Evolutionary conservation across 2,888 invertebrate species (phyloP).

Genomic region (Germaria angustata): DNA sequence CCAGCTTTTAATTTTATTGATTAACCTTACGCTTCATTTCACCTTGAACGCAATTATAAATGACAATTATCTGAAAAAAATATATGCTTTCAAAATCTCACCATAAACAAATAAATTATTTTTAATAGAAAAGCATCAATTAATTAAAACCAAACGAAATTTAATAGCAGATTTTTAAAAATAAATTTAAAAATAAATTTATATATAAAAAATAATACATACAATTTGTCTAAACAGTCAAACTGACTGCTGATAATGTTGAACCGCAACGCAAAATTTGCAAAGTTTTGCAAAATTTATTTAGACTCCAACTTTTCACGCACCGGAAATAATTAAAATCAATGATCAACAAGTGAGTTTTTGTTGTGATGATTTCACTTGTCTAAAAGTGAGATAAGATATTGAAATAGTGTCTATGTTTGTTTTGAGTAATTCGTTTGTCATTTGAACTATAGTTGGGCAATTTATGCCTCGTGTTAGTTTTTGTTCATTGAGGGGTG

Average conservation of each 20-base stretch:
- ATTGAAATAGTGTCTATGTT: not conserved
- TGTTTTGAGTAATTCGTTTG: constrained; percentile 25
- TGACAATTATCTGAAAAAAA: constrained; percentile 10
- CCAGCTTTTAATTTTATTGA: no score
- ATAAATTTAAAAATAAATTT: not conserved
- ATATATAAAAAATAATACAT: not conserved
- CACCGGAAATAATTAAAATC: constrained; percentile 48
- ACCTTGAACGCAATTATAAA: not conserved
- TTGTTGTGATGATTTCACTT: not conserved
- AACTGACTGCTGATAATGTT: constrained; percentile 6
- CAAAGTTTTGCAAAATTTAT: no score
- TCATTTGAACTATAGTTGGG: constrained; percentile 8
- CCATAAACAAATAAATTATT: constrained; percentile 13
- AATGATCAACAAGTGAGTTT: constrained; percentile 30
- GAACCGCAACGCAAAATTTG: no score
- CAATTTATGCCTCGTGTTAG: constrained; percentile 22
- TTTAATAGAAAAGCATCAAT: constrained; percentile 8
- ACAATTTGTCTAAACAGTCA: constrained; percentile 9
- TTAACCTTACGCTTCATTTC: no score
- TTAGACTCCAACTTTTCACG: constrained; percentile 11
- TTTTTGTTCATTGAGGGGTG: constrained; percentile 1
- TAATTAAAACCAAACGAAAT: constrained; percentile 42
- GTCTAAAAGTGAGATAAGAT: not conserved
- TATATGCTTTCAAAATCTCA: constrained; percentile 17
- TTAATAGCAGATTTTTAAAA: not conserved